These are phyloP conservation scores for Ptilodon capucinus DNA, from an alignment of 2,888 invertebrate genomes.

Conservation along the genomic window DNA sequence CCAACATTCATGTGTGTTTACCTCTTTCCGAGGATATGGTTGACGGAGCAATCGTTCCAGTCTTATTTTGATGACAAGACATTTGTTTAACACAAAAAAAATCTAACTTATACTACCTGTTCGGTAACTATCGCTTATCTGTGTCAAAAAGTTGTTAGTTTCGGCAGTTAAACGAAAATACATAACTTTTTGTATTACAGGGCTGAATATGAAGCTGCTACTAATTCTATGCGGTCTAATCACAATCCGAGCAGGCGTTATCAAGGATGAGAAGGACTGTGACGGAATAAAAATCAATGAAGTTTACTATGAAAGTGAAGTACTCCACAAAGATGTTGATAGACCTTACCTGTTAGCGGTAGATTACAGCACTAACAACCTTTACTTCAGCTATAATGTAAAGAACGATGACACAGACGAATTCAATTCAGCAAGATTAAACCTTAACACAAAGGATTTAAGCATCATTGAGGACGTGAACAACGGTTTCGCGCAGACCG, in stretches of 20 bases:
- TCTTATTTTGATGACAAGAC: too few species aligned
- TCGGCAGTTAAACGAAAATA: too few species aligned
- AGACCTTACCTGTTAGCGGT: conserved; percentile 57
- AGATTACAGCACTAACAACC: conserved; percentile 52
- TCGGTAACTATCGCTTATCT: too few species aligned
- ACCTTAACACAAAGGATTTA: conserved; percentile 57
- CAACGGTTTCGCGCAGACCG: conserved; percentile 63
- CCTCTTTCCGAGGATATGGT: too few species aligned
- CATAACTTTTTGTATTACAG: too few species aligned
- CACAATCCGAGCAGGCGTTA: conserved; percentile 41
- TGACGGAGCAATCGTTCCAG: too few species aligned
- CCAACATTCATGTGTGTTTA: too few species aligned
- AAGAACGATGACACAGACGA: conserved; percentile 41
- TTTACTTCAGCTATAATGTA: conserved; percentile 63
- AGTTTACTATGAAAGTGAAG: conserved; percentile 48
- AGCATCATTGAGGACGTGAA: conserved; percentile 45
- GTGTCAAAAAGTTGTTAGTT: too few species aligned
- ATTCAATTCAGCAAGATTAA: conserved; percentile 53
- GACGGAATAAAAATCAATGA: conserved; percentile 45
- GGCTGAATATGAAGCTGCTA: conserved; percentile 47
- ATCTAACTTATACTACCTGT: too few species aligned
- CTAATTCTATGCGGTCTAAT: conserved; percentile 36
- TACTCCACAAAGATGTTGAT: conserved; percentile 48
- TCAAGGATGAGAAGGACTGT: conserved; percentile 43
- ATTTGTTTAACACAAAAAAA: too few species aligned